phyloP scores from a whole-genome alignment of 2,113 vertebrate genomes.

The Morone chrysops region DNA sequence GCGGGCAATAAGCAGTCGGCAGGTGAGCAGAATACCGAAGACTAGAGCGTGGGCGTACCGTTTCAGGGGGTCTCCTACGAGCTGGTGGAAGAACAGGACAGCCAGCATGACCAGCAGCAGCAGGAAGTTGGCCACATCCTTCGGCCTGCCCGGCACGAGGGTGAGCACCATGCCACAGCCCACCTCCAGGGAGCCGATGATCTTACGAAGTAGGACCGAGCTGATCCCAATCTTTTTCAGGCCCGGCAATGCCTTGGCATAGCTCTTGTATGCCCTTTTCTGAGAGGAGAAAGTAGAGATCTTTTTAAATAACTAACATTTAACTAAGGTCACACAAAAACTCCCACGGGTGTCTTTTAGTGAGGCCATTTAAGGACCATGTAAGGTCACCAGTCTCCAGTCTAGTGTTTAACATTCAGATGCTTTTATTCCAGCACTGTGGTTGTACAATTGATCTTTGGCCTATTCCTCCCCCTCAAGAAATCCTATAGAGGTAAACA shows the following conservation, averaged over 20 bases:
- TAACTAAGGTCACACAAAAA: background rate
- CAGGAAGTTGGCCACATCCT: constrained; percentile 97
- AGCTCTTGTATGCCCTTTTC: constrained; percentile 99
- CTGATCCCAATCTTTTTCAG: constrained; percentile 96
- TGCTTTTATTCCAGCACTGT: background rate
- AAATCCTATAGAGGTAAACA: no score
- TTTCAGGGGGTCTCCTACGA: constrained; percentile 97
- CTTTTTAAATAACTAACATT: background rate
- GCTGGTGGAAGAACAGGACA: constrained; percentile 97
- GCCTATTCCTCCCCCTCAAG: background rate
- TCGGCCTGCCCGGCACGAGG: constrained; percentile 93
- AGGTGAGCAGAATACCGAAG: constrained; percentile 97
- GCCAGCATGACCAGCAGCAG: constrained; percentile 95
- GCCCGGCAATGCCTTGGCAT: constrained; percentile 94
- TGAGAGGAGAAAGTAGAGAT: constrained; percentile 71
- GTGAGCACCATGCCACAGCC: constrained; percentile 95
- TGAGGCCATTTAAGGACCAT: background rate
- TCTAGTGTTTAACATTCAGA: background rate
- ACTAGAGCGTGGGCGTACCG: constrained; percentile 96
- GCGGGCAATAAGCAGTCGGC: constrained; percentile 94
- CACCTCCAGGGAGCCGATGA: constrained; percentile 95
- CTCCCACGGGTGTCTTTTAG: background rate
- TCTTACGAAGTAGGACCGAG: constrained; percentile 96
- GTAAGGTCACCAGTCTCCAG: constrained; percentile 18
- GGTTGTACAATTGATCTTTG: background rate